phyloP scores from a whole-genome alignment of 1,140 invertebrate genomes.

The Drosophila ohnishii region DNA sequence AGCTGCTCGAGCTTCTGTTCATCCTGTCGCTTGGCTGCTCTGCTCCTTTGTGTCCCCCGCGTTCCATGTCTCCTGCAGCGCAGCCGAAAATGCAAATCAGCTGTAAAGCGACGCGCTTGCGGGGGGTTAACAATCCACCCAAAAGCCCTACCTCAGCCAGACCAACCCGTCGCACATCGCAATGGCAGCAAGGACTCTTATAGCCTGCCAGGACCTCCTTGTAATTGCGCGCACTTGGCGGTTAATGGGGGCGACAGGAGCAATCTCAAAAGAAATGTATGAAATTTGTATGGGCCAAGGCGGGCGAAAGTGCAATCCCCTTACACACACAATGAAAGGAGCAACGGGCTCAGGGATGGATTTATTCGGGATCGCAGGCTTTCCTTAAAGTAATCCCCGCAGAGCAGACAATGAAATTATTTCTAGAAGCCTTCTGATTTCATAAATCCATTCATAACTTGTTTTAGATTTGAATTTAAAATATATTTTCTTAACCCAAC shows the following conservation, averaged over 20 bases:
- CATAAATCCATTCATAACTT: background rate
- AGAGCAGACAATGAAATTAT: conserved; percentile 8
- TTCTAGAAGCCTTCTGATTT: background rate
- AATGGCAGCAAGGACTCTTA: conserved; percentile 5
- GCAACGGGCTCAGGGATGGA: conserved; percentile 19
- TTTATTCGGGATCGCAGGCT: conserved; percentile 1
- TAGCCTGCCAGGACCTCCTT: conserved; percentile 27
- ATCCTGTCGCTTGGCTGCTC: conserved; percentile 5
- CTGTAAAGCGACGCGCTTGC: conserved; percentile 52
- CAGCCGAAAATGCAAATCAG: conserved; percentile 74
- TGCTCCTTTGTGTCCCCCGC: conserved; percentile 3
- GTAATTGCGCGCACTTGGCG: conserved; percentile 77
- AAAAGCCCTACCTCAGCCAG: conserved; percentile 8
- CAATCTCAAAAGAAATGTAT: conserved; percentile 77
- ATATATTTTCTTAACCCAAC: background rate
- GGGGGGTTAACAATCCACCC: background rate
- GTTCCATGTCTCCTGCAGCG: conserved; percentile 56
- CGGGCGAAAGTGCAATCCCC: conserved; percentile 63
- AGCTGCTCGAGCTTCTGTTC: conserved; percentile 47
- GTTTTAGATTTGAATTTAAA: background rate
- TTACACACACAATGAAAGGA: conserved; percentile 31
- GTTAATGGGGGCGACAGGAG: conserved; percentile 75
- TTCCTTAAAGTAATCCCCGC: background rate
- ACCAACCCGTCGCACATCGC: background rate
- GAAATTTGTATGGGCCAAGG: conserved; percentile 69